A percentile compares a stretch with the other conserved stretches of the same genome.
These are phyloP conservation scores for Bemisia tabaci DNA, from an alignment of 1,140 invertebrate species.

Conservation along the genomic window DNA sequence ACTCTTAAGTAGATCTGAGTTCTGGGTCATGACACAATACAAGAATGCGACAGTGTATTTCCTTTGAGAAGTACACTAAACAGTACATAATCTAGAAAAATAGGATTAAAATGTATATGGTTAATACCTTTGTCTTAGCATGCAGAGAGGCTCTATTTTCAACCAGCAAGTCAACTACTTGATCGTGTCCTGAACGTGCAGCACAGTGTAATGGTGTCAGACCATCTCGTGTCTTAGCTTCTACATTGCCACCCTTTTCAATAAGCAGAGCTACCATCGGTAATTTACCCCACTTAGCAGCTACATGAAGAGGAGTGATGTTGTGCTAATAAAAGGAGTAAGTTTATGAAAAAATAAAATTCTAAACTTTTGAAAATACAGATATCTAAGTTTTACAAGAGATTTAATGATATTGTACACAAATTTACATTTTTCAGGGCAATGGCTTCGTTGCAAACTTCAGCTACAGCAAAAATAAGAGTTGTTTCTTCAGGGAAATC, in stretches of 20 bases:
- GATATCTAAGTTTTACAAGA: background rate
- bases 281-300: conserved; percentile 91
- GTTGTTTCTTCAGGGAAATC: too few relatives aligned
- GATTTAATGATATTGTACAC: background rate
- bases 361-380: background rate
- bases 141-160: conserved; percentile 85
- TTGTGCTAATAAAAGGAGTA: conserved; percentile 44
- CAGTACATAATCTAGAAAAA: too few relatives aligned
- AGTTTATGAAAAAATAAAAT: conserved; percentile 6
- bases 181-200: conserved; percentile 88
- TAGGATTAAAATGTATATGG: too few relatives aligned
- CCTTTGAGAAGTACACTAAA: too few relatives aligned
- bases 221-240: conserved; percentile 87
- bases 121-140: conserved; percentile 94
- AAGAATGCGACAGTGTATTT: too few relatives aligned
- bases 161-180: conserved; percentile 84
- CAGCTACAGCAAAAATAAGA: background rate
- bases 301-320: conserved; percentile 86
- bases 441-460: background rate
- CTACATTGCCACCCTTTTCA: conserved; percentile 77
- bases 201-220: conserved; percentile 86
- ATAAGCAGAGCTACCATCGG: conserved; percentile 81
- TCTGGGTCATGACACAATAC: too few relatives aligned
- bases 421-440: background rate
- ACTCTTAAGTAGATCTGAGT: too few relatives aligned